Percentiles rank a stretch among this genome's conserved stretches.
Conservation (phyloP, 2,888 invertebrate genomes). For the Gnatocerus cornutus region DNA sequence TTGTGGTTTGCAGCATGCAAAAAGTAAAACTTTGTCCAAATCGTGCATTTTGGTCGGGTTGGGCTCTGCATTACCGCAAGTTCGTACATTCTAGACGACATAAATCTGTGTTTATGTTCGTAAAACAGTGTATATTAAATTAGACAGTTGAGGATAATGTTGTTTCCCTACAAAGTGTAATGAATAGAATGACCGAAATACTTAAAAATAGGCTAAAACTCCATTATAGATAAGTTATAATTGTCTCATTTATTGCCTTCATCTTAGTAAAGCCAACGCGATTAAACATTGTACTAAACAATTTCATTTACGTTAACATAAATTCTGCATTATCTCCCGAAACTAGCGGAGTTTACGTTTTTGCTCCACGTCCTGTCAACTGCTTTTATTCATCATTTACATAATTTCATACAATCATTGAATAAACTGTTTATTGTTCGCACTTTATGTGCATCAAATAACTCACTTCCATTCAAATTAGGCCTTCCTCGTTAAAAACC, state of each 20-base stretch:
- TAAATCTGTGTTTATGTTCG: conserved; percentile 37
- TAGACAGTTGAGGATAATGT: conserved; percentile 30
- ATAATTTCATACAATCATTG: conserved; percentile 29
- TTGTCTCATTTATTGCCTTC: conserved; percentile 28
- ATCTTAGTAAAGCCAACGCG: conserved; percentile 31
- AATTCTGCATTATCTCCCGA: conserved; percentile 21
- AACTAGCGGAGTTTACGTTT: conserved; percentile 24
- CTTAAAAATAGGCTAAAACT: conserved; percentile 24
- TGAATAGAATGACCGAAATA: conserved; percentile 27
- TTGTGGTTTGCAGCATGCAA: neutral
- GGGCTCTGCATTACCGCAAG: conserved; percentile 23
- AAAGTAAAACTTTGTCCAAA: neutral
- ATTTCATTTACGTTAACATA: conserved; percentile 31
- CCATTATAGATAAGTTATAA: conserved; percentile 28
- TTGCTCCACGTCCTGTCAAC: conserved; percentile 19
- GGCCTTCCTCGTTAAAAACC: conserved; percentile 10
- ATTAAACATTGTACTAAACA: conserved; percentile 31
- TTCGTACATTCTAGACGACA: conserved; percentile 16
- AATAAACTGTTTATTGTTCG: conserved; percentile 22
- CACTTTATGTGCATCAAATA: neutral
- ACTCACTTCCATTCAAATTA: neutral
- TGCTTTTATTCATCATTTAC: conserved; percentile 20
- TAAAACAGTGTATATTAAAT: conserved; percentile 39
- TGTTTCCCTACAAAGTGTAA: conserved; percentile 28
- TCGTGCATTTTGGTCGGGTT: conserved; percentile 2